Percentiles rank a stretch among this genome's conserved stretches.
phyloP scores from a whole-genome alignment of 2,113 vertebrate genomes.

The Bufo gargarizans region DNA sequence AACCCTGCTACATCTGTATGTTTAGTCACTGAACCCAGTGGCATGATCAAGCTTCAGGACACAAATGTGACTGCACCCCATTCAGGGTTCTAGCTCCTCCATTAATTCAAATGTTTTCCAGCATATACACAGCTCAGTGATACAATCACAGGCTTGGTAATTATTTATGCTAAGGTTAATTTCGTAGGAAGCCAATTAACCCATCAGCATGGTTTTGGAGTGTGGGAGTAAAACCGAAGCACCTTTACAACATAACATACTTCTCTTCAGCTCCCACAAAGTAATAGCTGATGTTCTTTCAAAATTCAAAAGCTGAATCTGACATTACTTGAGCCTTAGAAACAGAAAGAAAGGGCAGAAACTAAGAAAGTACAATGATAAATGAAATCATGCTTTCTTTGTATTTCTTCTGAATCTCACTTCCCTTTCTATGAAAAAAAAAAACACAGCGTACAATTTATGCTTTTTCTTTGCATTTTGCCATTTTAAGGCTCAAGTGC shows the following conservation, averaged over 20 bases:
- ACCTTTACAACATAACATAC: not conserved
- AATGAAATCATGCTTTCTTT: slow-evolving; percentile 3
- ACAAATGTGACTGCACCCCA: too few relatives aligned
- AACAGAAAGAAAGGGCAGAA: slow-evolving; percentile 16
- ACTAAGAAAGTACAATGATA: slow-evolving; percentile 9
- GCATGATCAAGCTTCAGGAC: too few relatives aligned
- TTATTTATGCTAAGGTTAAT: not conserved
- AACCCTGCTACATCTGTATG: too few relatives aligned
- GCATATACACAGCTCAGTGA: not conserved
- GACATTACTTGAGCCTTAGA: slow-evolving; percentile 21
- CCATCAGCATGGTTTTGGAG: not conserved
- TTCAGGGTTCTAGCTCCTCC: not conserved
- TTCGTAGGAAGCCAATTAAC: not conserved
- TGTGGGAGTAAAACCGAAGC: not conserved
- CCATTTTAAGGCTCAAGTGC: not conserved
- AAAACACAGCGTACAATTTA: not conserved
- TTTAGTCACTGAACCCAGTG: too few relatives aligned
- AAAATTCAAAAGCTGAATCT: slow-evolving; percentile 35
- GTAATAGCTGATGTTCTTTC: slow-evolving; percentile 17
- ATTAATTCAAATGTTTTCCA: not conserved
- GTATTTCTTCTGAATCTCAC: slow-evolving; percentile 12
- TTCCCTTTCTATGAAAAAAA: slow-evolving; percentile 17
- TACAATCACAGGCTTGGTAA: not conserved
- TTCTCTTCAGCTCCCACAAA: slow-evolving; percentile 24
- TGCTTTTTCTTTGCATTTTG: slow-evolving; percentile 28